phyloP scores from a whole-genome alignment of 1,140 invertebrate species.

The Ruditapes philippinarum region DNA sequence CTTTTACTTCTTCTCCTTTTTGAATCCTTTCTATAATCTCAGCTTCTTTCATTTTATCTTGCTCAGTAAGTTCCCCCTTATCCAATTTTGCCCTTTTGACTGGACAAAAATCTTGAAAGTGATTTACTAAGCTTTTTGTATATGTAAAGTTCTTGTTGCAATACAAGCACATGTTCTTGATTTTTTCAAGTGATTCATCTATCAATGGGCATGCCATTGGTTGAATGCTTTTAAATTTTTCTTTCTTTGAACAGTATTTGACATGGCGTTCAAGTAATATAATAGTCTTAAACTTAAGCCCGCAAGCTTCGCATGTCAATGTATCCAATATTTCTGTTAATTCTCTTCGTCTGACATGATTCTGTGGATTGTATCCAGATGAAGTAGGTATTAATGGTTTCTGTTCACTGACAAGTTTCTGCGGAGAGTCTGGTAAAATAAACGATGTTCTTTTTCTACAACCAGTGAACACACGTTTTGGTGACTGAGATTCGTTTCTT shows the following conservation, averaged over 20 bases:
- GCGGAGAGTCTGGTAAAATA: constrained; percentile 60
- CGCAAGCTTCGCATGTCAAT: constrained; percentile 81
- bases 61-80: constrained; percentile 64
- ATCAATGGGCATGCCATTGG: constrained; percentile 57
- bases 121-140: constrained; percentile 76
- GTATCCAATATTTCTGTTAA: constrained; percentile 77
- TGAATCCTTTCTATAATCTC: constrained; percentile 66
- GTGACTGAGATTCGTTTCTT: not conserved
- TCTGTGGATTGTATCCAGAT: constrained; percentile 79
- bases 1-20: constrained; percentile 73
- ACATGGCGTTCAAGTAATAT: constrained; percentile 80
- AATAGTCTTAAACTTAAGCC: constrained; percentile 79
- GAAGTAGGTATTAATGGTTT: constrained; percentile 56
- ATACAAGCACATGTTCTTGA: constrained; percentile 76
- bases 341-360: constrained; percentile 79
- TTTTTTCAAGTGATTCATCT: constrained; percentile 52
- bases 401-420: constrained; percentile 57
- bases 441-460: constrained; percentile 58
- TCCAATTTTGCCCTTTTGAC: constrained; percentile 69
- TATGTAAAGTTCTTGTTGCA: constrained; percentile 80
- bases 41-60: constrained; percentile 73
- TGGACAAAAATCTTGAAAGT: constrained; percentile 77
- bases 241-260: constrained; percentile 78
- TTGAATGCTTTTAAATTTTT: constrained; percentile 78
- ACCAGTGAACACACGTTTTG: constrained; percentile 58